Evolutionary conservation across 2,113 vertebrate genomes (phyloP).

Genomic region (Bombycilla garrulus): DNA sequence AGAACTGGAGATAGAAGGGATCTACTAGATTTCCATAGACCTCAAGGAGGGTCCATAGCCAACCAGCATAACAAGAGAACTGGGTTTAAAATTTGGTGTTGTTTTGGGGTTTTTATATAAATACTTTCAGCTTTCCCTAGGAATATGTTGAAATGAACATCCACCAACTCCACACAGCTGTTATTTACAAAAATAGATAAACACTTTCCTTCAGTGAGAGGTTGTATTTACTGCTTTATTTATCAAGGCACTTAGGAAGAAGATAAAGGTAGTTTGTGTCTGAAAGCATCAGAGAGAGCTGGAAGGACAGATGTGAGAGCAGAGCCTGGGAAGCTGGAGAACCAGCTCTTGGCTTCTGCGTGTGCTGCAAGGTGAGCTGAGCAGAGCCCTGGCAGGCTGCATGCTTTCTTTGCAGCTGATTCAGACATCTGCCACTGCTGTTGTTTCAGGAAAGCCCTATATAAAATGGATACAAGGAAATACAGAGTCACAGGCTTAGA

Average conservation of each 20-base stretch:
- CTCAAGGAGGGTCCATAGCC: not conserved
- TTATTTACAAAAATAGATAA: slow-evolving; percentile 51
- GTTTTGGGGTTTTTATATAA: accelerated
- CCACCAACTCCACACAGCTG: slow-evolving; percentile 7
- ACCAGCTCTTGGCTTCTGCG: not conserved
- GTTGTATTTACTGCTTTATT: slow-evolving; percentile 9
- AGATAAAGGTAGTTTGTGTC: not conserved
- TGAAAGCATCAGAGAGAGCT: not conserved
- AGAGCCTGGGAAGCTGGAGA: not conserved
- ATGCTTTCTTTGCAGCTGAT: not conserved
- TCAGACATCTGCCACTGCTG: not conserved
- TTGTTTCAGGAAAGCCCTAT: not conserved
- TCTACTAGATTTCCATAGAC: not conserved
- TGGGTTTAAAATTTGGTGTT: not conserved
- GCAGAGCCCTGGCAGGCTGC: not conserved
- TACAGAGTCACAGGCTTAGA: not conserved
- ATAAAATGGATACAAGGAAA: not conserved
- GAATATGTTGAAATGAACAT: slow-evolving; percentile 6
- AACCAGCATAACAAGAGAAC: not conserved
- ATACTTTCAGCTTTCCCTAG: not conserved
- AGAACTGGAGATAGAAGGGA: not conserved
- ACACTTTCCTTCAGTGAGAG: not conserved
- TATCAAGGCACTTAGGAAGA: not conserved
- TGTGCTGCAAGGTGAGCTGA: not conserved
- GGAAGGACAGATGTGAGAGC: not conserved